Evolutionary conservation across 2,113 vertebrate species (phyloP).

Genomic region (Sinocyclocheilus anshuiensis): DNA sequence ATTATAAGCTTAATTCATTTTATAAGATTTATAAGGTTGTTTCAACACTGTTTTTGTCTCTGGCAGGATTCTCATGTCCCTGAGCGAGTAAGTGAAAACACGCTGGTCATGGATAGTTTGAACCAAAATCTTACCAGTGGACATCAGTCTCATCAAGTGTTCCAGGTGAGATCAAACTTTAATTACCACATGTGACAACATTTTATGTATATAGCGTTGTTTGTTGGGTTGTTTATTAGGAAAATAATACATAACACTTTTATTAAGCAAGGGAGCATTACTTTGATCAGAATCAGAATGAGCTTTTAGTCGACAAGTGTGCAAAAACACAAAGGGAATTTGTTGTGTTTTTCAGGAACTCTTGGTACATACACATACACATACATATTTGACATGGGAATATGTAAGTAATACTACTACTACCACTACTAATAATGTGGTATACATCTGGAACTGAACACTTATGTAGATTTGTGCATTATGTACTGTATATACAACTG

Average conservation of each 20-base stretch:
- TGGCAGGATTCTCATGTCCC: slow-evolving; percentile 72
- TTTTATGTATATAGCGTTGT: not conserved
- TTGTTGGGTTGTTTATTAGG: not conserved
- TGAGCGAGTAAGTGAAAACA: slow-evolving; percentile 62
- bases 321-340: too few relatives aligned
- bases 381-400: too few relatives aligned
- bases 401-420: too few relatives aligned
- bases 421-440: too few relatives aligned
- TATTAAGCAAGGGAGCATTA: not conserved
- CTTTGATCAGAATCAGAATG: not conserved
- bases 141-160: slow-evolving; percentile 68
- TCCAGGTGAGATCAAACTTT: slow-evolving; percentile 68
- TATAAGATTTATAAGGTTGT: not conserved
- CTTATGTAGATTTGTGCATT: too few relatives aligned
- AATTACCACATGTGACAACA: not conserved
- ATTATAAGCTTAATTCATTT: not conserved
- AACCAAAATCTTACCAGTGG: slow-evolving; percentile 71
- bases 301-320: too few relatives aligned
- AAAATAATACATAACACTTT: not conserved
- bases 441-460: too few relatives aligned
- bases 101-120: slow-evolving; percentile 73
- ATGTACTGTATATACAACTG: too few relatives aligned
- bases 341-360: too few relatives aligned
- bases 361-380: too few relatives aligned
- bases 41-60: not conserved